Percentiles rank a stretch among this genome's conserved stretches.
Conservation (phyloP, 2,888 invertebrate genomes). For the Teleiodes luculella region DNA sequence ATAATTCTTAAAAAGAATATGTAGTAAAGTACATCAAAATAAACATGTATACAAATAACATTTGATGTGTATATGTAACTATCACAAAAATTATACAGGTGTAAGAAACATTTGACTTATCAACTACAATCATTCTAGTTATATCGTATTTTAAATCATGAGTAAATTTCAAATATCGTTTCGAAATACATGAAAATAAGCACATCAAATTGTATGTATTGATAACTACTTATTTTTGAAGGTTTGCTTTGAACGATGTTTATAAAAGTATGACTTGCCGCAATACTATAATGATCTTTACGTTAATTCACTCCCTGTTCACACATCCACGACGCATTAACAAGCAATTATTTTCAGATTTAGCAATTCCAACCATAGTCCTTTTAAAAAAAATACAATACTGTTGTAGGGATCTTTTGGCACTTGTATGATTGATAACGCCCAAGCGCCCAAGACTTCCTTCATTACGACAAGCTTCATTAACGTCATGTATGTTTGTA, state of each 20-base stretch:
- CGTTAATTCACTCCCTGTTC: background rate
- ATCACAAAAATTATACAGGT: conserved; percentile 5
- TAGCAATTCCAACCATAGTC: too few species aligned
- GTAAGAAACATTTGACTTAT: conserved; percentile 6
- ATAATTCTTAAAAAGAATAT: conserved; percentile 25
- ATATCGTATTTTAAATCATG: conserved; percentile 2
- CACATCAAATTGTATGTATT: background rate
- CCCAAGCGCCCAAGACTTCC: too few species aligned
- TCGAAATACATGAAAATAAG: too few species aligned
- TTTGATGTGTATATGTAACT: conserved; percentile 8
- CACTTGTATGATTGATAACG: too few species aligned
- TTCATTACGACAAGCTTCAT: too few species aligned
- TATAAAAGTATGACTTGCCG: background rate
- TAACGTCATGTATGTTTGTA: too few species aligned
- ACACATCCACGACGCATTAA: too few species aligned
- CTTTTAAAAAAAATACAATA: too few species aligned
- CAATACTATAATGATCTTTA: background rate
- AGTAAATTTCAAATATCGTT: background rate
- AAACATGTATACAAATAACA: background rate
- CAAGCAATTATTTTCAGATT: too few species aligned
- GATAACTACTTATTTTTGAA: background rate
- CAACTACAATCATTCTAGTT: conserved; percentile 8
- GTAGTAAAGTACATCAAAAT: conserved; percentile 18
- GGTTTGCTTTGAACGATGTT: conserved; percentile 1
- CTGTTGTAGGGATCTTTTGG: too few species aligned